Conservation (phyloP, 1,140 invertebrate species). For the Rhynchophorus ferrugineus region DNA sequence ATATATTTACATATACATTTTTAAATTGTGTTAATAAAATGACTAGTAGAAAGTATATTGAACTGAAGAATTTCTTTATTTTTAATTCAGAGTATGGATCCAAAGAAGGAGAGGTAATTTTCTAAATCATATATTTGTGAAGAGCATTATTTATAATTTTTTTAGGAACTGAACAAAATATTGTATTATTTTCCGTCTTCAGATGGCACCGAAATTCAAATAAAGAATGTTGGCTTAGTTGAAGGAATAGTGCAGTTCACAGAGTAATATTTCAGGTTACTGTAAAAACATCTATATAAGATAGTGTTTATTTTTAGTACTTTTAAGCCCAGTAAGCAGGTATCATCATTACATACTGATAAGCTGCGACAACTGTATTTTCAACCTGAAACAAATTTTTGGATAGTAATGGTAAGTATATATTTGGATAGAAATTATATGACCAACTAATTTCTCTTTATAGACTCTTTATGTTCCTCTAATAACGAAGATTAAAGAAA, state of each 20-base stretch:
- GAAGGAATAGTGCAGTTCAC: slow-evolving; percentile 91
- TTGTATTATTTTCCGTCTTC: slow-evolving; percentile 78
- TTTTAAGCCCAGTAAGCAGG: slow-evolving; percentile 69
- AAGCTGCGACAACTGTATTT: slow-evolving; percentile 81
- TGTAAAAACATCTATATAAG: slow-evolving; percentile 5
- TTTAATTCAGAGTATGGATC: slow-evolving; percentile 31
- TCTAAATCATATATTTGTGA: slow-evolving; percentile 7
- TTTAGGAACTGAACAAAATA: slow-evolving; percentile 83
- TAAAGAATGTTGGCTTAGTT: slow-evolving; percentile 83
- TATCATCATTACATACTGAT: slow-evolving; percentile 81
- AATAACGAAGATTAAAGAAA: slow-evolving; percentile 58
- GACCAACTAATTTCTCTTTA: too few species aligned
- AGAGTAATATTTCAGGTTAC: slow-evolving; percentile 55
- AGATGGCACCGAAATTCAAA: slow-evolving; percentile 70
- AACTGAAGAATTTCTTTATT: slow-evolving; percentile 35
- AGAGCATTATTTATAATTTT: too few species aligned
- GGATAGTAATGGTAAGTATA: slow-evolving; percentile 79
- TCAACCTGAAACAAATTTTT: slow-evolving; percentile 78
- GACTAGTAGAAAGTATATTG: slow-evolving; percentile 25
- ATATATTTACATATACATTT: too few species aligned
- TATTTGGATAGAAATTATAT: neutral
- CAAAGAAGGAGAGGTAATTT: slow-evolving; percentile 32
- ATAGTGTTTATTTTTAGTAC: slow-evolving; percentile 53
- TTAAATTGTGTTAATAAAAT: too few species aligned
- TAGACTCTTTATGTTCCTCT: slow-evolving; percentile 66